A percentile compares a stretch with the other conserved stretches of the same genome.
Evolutionary conservation across 2,888 invertebrate species (phyloP).

Genomic region (Nemotelus nigrinus): DNA sequence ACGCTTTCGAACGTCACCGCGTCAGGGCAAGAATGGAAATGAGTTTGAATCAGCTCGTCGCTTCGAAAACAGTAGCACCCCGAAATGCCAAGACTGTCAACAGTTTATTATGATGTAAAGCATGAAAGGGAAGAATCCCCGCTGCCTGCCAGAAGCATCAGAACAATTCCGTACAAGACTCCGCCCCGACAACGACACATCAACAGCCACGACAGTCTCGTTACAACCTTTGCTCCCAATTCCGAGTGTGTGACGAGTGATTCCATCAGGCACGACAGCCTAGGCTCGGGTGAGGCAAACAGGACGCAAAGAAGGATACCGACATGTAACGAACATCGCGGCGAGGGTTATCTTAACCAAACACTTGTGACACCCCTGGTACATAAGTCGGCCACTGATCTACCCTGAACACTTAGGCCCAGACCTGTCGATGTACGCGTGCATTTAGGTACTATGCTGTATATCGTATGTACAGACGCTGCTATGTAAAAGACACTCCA

Average conservation of each 20-base stretch:
- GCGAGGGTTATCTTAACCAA: conserved; percentile 45
- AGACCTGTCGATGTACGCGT: conserved; percentile 19
- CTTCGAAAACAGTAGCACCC: conserved; percentile 37
- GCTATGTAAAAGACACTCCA: conserved; percentile 26
- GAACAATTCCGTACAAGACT: conserved; percentile 17
- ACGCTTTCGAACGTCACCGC: conserved; percentile 47
- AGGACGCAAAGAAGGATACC: conserved; percentile 8
- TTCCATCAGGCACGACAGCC: background rate
- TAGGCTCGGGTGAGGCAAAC: background rate
- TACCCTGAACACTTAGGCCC: background rate
- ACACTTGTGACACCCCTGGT: conserved; percentile 47
- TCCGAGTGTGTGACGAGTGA: conserved; percentile 22
- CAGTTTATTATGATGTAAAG: conserved; percentile 27
- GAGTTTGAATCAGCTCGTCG: conserved; percentile 31
- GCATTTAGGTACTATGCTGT: background rate
- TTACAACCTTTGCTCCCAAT: conserved; percentile 26
- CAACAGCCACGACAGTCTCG: conserved; percentile 19
- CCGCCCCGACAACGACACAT: conserved; percentile 40
- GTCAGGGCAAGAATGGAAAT: conserved; percentile 47
- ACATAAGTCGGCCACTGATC: conserved; percentile 40
- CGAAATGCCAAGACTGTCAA: conserved; percentile 40
- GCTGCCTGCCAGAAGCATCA: conserved; percentile 1
- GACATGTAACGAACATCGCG: conserved; percentile 46
- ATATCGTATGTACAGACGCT: background rate
- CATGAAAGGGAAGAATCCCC: conserved; percentile 35